These are phyloP conservation scores for Drosophila suboccidentalis DNA, from an alignment of 2,888 invertebrate genomes.

Conservation along the genomic window DNA sequence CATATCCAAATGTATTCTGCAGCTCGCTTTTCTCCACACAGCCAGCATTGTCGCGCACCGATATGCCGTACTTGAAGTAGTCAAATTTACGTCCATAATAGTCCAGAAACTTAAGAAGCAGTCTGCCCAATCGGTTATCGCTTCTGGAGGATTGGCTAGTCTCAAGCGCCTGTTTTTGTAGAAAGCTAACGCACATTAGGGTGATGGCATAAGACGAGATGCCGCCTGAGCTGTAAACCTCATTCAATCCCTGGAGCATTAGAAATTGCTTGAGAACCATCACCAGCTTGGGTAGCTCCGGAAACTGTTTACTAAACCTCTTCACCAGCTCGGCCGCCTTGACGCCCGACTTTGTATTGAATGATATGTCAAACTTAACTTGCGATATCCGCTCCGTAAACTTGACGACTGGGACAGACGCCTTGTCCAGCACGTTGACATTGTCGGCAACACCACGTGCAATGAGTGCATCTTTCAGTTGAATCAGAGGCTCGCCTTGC, in stretches of 20 bases:
- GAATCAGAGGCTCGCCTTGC: constrained; percentile 37
- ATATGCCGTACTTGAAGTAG: constrained; percentile 57
- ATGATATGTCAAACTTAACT: constrained; percentile 67
- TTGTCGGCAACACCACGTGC: constrained; percentile 41
- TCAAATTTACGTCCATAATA: constrained; percentile 74
- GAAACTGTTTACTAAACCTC: constrained; percentile 53
- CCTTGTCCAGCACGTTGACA: constrained; percentile 61
- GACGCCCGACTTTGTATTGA: constrained; percentile 64
- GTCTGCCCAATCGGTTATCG: constrained; percentile 53
- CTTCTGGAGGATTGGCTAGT: constrained; percentile 9
- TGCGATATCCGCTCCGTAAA: constrained; percentile 63
- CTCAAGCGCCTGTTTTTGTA: constrained; percentile 42
- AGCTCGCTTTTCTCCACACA: constrained; percentile 51
- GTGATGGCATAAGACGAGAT: constrained; percentile 68
- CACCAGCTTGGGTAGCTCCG: constrained; percentile 68
- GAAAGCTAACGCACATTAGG: constrained; percentile 68
- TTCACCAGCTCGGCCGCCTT: constrained; percentile 59
- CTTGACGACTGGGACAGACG: constrained; percentile 68
- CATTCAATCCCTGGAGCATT: constrained; percentile 54
- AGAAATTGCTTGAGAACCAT: constrained; percentile 66
- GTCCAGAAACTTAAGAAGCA: constrained; percentile 67
- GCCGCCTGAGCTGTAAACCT: constrained; percentile 65
- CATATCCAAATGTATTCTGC: constrained; percentile 15
- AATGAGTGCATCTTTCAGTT: constrained; percentile 46
- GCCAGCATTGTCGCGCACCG: constrained; percentile 45